Base-by-base conservation (phyloP, 2,113 vertebrate species). In the Clarias magur region DNA sequence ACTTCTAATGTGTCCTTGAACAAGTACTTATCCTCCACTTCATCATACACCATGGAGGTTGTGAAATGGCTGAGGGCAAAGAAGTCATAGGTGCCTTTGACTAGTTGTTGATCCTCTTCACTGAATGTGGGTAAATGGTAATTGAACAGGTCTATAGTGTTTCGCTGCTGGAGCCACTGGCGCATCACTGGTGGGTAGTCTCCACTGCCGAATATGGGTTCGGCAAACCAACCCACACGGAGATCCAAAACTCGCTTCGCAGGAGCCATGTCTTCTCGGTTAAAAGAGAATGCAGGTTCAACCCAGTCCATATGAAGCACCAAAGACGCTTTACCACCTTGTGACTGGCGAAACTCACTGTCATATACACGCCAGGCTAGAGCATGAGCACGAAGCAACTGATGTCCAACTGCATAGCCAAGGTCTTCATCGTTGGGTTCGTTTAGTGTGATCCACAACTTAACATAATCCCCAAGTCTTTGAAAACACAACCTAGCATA, bases 21-120 rank as follows among this genome's bases (percentile, higher is more conserved):
- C 60, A 96, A 96, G 48, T 94, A 91, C 0, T 96, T 95, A 89
- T 97, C 95, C 87, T 99, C 97, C 65, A 96, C 96, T 86, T 96
- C 96, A 62, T 96, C 97, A 25, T 96, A 96, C 53, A 98, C 97
- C 0, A 99, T 95, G 27, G 95, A 94, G 73, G 98, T 97, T 53
- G 96, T 98, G 89, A 97, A 99, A 91, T 99, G 98, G 90, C 96
- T 97, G 42, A 99, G 87, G 6, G 97, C 98, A 87, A 99, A 95
- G 92, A 99, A 99, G 92, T 99, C 98, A 62, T 95, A 99, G 0
- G 98, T 96, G 48, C 97, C 98, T 90, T 85, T 95, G 48, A 99
- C 95, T 70, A 97, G 93, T 79, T 88, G 90, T 54, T 91, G 95
- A 72, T 98, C 97, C 0, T 96, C 94, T 63, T 97, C 95, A 1